Evolutionary conservation across 1,140 invertebrate genomes (phyloP), one percentile per base, ranked within the genome.

Genomic region (Pararge aegeria): DNA sequence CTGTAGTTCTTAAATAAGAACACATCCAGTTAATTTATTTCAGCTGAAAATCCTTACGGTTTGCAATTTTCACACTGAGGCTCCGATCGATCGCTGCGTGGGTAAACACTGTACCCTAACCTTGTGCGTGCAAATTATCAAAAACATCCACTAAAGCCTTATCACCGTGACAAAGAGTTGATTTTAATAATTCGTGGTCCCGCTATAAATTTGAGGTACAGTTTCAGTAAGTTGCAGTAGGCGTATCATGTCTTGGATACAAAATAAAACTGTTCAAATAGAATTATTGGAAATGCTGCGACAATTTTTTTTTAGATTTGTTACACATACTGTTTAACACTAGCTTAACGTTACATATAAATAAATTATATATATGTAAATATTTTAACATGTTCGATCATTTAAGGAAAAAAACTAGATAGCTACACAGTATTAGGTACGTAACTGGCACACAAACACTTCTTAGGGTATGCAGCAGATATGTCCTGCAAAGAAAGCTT

Each of bases 61-160:
- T 87, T 86, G 83, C 86, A 87, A 89, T 86, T 87, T 89, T 89
- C 82, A 80, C 80, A 82, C 80, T 79, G 68, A 83, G 76, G 73
- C 68, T 83, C 50, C 73, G 70, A 89, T 87, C 84, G 83, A 89
- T 87, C 79, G 80, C 53, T 75, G 79, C 80, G 83, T 83, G 72
- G 68, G 76, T 84, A 87, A 85, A 88, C 83, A 88, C 61, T 68
- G 75, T 78, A 69, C 85, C 85, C 84, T 78, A 62, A 72, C 70
- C 66, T 78, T 75, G 69, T 71, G 61, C 66, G 67, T 67, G 60
- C 68, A 71, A 73, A 71, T 62, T 59, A 60, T 46, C 40, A 57
- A 64, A 66, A 52, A 51, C 49, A 55, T 60, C 16, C 15, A 66
- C 48, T 66, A 67, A 37, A 64, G 61, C 67, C 62, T 67, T 74